Evolutionary conservation across 2,888 invertebrate species (phyloP).

Genomic region (Chrysomela aeneicollis): DNA sequence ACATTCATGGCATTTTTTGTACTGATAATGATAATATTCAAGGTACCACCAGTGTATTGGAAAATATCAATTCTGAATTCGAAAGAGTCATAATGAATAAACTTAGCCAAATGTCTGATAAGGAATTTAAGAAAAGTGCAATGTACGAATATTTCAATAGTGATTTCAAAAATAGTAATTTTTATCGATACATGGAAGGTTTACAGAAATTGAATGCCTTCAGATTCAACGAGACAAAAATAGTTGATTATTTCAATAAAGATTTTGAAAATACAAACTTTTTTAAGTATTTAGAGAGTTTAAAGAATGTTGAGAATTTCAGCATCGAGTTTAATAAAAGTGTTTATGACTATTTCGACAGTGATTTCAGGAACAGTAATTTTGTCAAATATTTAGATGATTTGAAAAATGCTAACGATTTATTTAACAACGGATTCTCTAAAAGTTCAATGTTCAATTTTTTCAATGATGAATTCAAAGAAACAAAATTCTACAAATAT

Average conservation of each 20-base stretch:
- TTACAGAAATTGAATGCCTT: constrained; percentile 10
- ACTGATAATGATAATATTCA: neutral
- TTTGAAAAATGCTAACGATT: constrained; percentile 10
- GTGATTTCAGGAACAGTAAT: constrained; percentile 19
- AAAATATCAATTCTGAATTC: neutral
- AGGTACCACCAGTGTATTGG: neutral
- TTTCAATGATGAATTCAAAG: constrained; percentile 21
- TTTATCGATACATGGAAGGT: constrained; percentile 22
- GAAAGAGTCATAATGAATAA: neutral
- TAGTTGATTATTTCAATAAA: constrained; percentile 21
- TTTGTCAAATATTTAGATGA: constrained; percentile 17
- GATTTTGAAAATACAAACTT: constrained; percentile 27
- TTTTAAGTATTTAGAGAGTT: constrained; percentile 20
- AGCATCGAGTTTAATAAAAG: constrained; percentile 16
- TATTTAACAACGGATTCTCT: neutral
- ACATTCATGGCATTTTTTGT: constrained; percentile 29
- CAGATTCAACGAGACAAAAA: constrained; percentile 15
- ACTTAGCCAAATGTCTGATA: neutral
- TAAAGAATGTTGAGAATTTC: constrained; percentile 7
- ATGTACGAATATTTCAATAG: constrained; percentile 27
- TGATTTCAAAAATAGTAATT: constrained; percentile 27
- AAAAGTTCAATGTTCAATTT: constrained; percentile 20
- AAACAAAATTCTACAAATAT: constrained; percentile 11
- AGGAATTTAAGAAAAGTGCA: neutral
- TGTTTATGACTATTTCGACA: constrained; percentile 24